Evolutionary conservation across 2,797 vertebrate species (phyloP), one percentile per base, ranked within the genome.

Genomic region (Oryzias dopingdopingensis): DNA sequence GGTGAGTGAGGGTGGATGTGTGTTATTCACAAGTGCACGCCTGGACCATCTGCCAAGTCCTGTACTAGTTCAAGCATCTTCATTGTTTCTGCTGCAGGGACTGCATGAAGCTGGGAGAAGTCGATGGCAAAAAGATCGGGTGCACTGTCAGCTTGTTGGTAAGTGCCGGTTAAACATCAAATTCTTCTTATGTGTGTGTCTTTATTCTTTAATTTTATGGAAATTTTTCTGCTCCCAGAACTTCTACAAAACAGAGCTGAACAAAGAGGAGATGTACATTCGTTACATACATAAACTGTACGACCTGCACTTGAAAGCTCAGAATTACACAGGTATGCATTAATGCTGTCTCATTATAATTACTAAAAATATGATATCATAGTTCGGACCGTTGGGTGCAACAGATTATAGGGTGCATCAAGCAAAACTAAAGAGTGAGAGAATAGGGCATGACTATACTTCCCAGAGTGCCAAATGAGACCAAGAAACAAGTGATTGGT

Each of bases 191-290:
- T 37, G 15, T 48, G 5, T 42, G 4, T 17, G 16, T 8, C 15
- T 20, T 49, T 2, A 16, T 18, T 51, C 4, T 16, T 18, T 16
- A 18, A 18, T 37, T 24, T 4, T 2, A 56, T 52, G 41, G 20
- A 1, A 52, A 51, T 3, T 5, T 48, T 6, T 22, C 52, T 49
- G 57, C 68, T 79, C 72, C 16, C 90, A 99, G 97, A 99, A 99
- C 88, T 99, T 99, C 88, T 99, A 99, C 88, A 99, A 99, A 89
- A 98, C 96, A 0, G 97, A 99, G 77, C 75, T 99, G 80, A 99
- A 99, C 87, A 99, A 99, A 81, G 97, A 99, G 81, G 97, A 99
- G 84, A 99, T 99, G 97, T 99, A 99, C 86, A 98, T 99, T 88
- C 96, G 97, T 42, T 99, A 99, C 87, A 99, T 99, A 60, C 97